These are phyloP conservation scores for Nephrotoma guestfalica DNA, from an alignment of 2,888 invertebrate species.

Conservation along the genomic window DNA sequence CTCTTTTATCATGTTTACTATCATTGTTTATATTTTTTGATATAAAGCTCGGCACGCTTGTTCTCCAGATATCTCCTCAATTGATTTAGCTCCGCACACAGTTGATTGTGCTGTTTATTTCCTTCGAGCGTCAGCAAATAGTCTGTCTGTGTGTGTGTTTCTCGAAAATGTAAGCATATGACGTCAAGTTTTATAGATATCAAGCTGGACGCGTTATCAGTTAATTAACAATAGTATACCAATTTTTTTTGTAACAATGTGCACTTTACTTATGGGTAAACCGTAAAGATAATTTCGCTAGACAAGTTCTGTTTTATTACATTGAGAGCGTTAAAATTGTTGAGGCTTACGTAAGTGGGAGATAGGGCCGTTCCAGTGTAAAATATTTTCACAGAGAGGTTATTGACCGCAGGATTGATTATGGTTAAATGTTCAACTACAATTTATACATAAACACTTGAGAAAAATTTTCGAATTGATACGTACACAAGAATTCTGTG, in stretches of 20 bases:
- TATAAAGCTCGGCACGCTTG: no score
- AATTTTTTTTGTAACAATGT: not conserved
- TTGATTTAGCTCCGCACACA: not conserved
- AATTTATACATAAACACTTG: no score
- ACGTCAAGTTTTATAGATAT: not conserved
- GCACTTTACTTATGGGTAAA: not conserved
- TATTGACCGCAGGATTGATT: no score
- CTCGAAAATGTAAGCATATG: not conserved
- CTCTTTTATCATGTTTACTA: not conserved
- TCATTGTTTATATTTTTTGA: not conserved
- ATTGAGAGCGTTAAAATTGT: no score
- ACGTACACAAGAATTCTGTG: no score
- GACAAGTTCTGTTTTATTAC: no score
- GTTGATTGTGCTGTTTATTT: not conserved
- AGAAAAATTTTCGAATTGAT: no score
- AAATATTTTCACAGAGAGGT: no score
- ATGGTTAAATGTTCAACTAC: no score
- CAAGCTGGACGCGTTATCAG: not conserved
- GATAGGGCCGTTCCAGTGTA: no score
- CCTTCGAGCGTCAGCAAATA: not conserved
- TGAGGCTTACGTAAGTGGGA: no score
- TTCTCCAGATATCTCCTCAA: not conserved
- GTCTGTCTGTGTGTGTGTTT: not conserved
- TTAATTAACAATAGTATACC: not conserved
- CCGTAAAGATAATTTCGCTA: no score